Evolutionary conservation across 2,113 vertebrate species (phyloP).

Genomic region (Marmota flaviventris): DNA sequence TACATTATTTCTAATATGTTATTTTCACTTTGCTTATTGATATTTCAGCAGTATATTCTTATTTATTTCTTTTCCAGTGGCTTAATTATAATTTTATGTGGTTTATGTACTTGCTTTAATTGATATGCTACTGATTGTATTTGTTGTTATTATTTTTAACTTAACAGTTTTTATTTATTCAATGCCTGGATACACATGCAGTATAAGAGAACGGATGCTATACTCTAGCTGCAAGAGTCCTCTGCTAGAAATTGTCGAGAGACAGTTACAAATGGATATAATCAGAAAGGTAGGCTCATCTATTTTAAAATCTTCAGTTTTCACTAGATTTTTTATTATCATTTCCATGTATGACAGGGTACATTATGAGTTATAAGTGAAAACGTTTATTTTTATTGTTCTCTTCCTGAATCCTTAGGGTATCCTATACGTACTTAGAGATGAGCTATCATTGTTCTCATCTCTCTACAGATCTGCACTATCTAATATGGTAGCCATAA

Average conservation of each 20-base stretch:
- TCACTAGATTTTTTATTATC: constrained; percentile 13
- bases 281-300: constrained; percentile 92
- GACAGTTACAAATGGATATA: constrained; percentile 92
- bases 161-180: constrained; percentile 98
- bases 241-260: constrained; percentile 95
- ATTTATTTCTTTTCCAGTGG: not conserved
- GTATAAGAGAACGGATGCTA: constrained; percentile 98
- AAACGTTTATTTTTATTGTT: not conserved
- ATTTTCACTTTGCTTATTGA: not conserved
- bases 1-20: not conserved
- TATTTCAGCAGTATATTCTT: not conserved
- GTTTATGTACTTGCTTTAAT: constrained; percentile 24
- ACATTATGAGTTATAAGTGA: not conserved
- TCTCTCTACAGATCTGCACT: not conserved
- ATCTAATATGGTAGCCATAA: not conserved
- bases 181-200: constrained; percentile 98
- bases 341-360: not conserved
- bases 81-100: constrained; percentile 14
- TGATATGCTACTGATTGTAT: constrained; percentile 42
- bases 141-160: constrained; percentile 57
- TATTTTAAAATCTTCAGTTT: not conserved
- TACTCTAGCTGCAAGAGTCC: constrained; percentile 99
- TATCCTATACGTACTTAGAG: not conserved
- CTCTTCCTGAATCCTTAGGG: not conserved
- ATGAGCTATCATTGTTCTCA: not conserved